A percentile compares a stretch with the other conserved stretches of the same genome.
Conservation (phyloP, 2,797 vertebrate genomes). For the Hippocampus kuda region DNA sequence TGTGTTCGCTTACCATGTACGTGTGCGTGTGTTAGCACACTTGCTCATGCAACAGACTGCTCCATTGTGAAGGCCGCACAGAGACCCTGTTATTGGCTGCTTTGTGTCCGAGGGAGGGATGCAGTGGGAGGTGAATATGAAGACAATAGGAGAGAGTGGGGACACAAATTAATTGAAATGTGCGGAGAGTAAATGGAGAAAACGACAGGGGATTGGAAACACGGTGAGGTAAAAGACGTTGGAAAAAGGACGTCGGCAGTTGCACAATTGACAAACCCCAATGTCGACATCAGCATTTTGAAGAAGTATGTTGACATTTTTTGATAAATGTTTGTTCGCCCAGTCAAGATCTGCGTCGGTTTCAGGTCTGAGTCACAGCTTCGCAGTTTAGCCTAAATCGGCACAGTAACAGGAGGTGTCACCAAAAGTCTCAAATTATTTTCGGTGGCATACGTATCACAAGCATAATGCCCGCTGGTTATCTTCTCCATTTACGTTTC, state of each 20-base stretch:
- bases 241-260: conserved; percentile 1
- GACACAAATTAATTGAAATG: conserved; percentile 7
- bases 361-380: background rate
- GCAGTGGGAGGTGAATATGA: conserved; percentile 23
- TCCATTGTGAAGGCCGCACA: conserved; percentile 58
- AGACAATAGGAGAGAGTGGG: background rate
- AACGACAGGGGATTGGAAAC: background rate
- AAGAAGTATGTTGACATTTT: conserved; percentile 3
- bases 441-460: background rate
- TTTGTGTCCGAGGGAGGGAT: conserved; percentile 44
- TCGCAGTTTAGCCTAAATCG: background rate
- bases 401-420: background rate
- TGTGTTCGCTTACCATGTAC: conserved; percentile 25
- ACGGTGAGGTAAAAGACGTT: background rate
- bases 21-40: conserved; percentile 21
- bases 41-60: conserved; percentile 48
- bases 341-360: background rate
- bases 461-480: background rate
- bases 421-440: background rate
- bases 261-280: background rate
- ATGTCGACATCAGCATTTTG: conserved; percentile 9
- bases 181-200: background rate
- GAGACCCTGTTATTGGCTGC: conserved; percentile 56
- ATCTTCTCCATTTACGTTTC: background rate
- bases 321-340: background rate